A percentile compares a stretch with the other conserved stretches of the same genome.
Conservation (phyloP, 2,113 vertebrate genomes). For the Corvus moneduloides region DNA sequence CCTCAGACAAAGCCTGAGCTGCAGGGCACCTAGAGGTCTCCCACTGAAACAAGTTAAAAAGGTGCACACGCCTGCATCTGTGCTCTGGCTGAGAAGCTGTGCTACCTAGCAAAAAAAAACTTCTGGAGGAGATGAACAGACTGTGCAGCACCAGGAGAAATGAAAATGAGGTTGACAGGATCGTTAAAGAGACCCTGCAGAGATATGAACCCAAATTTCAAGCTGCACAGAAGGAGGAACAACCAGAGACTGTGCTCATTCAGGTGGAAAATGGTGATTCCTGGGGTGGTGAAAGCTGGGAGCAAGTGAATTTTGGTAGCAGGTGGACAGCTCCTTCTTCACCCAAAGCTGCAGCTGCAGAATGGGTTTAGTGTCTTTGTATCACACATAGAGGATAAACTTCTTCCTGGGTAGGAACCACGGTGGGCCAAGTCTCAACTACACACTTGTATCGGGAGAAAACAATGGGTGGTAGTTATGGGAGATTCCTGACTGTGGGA, state of each 20-base stretch:
- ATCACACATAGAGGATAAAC: background rate
- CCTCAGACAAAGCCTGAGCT: background rate
- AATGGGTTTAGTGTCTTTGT: background rate
- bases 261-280: background rate
- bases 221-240: background rate
- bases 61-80: background rate
- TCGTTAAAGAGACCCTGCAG: background rate
- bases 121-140: background rate
- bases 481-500: background rate
- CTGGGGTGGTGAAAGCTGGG: background rate
- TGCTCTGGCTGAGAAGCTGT: background rate
- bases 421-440: background rate
- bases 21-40: background rate
- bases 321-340: background rate
- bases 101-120: background rate
- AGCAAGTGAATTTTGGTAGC: background rate
- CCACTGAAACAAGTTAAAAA: background rate
- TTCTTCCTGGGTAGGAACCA: background rate
- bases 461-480: background rate
- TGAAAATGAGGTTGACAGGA: accelerated
- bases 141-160: background rate
- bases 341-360: background rate
- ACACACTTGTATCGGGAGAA: background rate
- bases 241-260: background rate
- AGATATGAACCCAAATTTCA: background rate